Evolutionary conservation across 2,797 vertebrate species (phyloP), one percentile per base, ranked within the genome.

Genomic region (Sebastes goodei): DNA sequence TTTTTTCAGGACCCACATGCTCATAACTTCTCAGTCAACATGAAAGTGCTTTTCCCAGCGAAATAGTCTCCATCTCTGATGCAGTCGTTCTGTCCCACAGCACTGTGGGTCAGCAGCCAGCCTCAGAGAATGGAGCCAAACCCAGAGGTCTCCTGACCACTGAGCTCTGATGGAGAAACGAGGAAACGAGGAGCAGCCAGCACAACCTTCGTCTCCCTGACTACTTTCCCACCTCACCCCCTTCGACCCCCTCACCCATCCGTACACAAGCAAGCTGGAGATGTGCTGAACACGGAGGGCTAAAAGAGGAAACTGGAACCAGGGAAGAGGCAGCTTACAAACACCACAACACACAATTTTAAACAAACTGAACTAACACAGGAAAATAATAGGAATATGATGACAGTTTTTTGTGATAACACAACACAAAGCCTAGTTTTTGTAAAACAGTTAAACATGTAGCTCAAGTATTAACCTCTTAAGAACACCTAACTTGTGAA

Each of bases 131-230:
- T 78, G 89, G 93, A 87, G 27, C 92, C 89, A 80, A 91, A 92
- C 94, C 93, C 12, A 97, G 96, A 90, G 97, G 97, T 91, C 96
- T 99, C 91, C 96, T 99, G 91, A 99, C 98, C 82, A 99, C 98
- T 74, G 98, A 99, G 92, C 98, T 99, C 85, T 99, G 92, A 98
- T 83, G 91, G 81, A 70, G 76, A 7, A 30, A 53, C 8, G 7
- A 70, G 61, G 23, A 25, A 30, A 53, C 8, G 7, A 70, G 61
- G 23, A 25, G 49, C 84, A 17, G 27, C 67, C 73, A 5, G 61
- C 73, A 6, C 42, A 30, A 9, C 56, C 1, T 49, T 59, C 12
- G 3, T 42, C 56, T 65, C 62, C 77, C 67, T 2, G 35, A 68
- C 69, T 20, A 38, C 32, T 75, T 17, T 21, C 65, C 59, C 46